Evolutionary conservation across 2,888 invertebrate species (phyloP).

Genomic region (Leptogaster cylindrica): DNA sequence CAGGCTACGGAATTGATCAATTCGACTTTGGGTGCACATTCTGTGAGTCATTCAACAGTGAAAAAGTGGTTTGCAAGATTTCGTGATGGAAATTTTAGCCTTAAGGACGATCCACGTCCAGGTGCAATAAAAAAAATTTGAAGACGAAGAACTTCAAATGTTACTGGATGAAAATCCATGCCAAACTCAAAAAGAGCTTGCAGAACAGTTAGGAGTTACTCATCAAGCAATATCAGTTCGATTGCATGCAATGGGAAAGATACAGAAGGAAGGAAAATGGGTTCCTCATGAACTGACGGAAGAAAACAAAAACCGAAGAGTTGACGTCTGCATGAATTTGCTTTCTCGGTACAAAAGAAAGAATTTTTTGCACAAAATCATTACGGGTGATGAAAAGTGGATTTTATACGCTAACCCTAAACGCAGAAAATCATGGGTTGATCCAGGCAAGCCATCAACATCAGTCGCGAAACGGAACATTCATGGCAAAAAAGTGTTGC

Average conservation of each 20-base stretch:
- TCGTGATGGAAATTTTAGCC: too few relatives aligned
- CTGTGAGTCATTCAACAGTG: too few relatives aligned
- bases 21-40: background rate
- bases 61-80: too few relatives aligned
- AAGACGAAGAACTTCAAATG: too few relatives aligned
- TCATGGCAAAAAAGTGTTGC: too few relatives aligned
- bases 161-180: too few relatives aligned
- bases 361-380: slow-evolving; percentile 3
- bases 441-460: slow-evolving; percentile 6
- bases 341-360: slow-evolving; percentile 5
- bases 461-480: background rate
- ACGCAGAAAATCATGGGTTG: slow-evolving; percentile 13
- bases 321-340: slow-evolving; percentile 12
- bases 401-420: slow-evolving; percentile 9
- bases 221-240: too few relatives aligned
- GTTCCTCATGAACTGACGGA: slow-evolving; percentile 16
- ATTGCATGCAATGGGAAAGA: slow-evolving; percentile 8
- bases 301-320: slow-evolving; percentile 17
- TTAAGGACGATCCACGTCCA: too few relatives aligned
- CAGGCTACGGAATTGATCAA: background rate
- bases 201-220: background rate
- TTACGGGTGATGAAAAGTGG: slow-evolving; percentile 14
- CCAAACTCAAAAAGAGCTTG: too few relatives aligned
- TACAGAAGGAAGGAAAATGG: slow-evolving; percentile 4
- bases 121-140: too few relatives aligned